Evolutionary conservation across 2,113 vertebrate species (phyloP), one percentile per base, ranked within the genome.

Genomic region (Lycocorax pyrrhopterus): DNA sequence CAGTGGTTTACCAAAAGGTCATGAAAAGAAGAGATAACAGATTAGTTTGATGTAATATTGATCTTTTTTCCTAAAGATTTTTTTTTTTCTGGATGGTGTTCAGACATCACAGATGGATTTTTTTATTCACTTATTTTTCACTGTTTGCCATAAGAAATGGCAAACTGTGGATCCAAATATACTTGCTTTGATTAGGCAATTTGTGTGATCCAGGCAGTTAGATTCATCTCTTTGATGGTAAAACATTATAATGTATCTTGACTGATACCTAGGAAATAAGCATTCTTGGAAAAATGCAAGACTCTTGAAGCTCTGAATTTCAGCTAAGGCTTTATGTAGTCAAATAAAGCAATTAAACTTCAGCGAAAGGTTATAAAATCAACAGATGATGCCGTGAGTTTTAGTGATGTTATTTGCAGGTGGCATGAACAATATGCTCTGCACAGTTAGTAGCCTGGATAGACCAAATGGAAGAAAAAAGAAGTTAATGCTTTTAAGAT

Each of bases 291-390:
- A 93, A 90, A 93, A 87, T 44, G 6, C 12, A 62, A 55, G 26
- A 29, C 11, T 49, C 16, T 43, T 52, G 18, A 87, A 84, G 49
- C 7, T 91, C 37, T 69, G 83, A 66, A 91, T 94, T 84, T 91
- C 58, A 89, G n/a, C 43, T 56, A 66, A 85, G 78, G 11, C 4
- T 94, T 96, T 93, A 56, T 79, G 21, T 66, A 79, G 62, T 66
- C 84, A 93, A 95, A 91, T 94, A 92, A 91, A 91, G 35, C 74
- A 93, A 92, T 82, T 87, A 95, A 94, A 74, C 46, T 89, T 56
- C 71, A 73, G 46, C 73, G 37, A 89, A 71, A 25, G 32, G 20
- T 79, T 52, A 67, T 93, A 91, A 93, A 95, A 69, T 89, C 74
- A 93, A 69, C 23, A 17, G 49, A 73, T 66, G 20, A 76, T 87